These are phyloP conservation scores for Pteronotus mesoamericanus DNA, from an alignment of 2,797 vertebrate species.

Conservation along the genomic window DNA sequence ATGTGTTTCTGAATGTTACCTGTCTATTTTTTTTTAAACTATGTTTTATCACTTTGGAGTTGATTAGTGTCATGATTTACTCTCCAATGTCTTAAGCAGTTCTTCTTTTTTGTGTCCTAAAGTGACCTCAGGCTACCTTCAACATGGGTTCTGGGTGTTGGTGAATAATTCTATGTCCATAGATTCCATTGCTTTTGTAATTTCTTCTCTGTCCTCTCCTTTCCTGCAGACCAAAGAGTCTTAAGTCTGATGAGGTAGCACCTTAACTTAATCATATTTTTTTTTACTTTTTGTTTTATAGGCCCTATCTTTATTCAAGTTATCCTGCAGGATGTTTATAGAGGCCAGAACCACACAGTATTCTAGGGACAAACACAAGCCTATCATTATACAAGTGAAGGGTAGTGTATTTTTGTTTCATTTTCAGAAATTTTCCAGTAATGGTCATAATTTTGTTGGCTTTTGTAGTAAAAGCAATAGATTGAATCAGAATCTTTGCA, in stretches of 20 bases:
- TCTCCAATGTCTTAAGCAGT: background rate
- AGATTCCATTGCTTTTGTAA: background rate
- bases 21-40: background rate
- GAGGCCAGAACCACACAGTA: background rate
- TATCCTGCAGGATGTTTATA: background rate
- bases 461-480: background rate
- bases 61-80: background rate
- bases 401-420: background rate
- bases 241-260: background rate
- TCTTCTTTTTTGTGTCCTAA: background rate
- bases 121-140: background rate
- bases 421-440: background rate
- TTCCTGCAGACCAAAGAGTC: background rate
- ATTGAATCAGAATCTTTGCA: background rate
- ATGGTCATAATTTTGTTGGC: background rate
- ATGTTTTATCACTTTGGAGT: background rate
- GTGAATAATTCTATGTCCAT: background rate
- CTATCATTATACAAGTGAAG: background rate
- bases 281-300: background rate
- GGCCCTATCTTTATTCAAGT: background rate
- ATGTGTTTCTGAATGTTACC: background rate
- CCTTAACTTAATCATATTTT: background rate
- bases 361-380: background rate
- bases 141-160: background rate
- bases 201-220: background rate